These are phyloP conservation scores for Acrobasis suavella DNA, from an alignment of 2,888 invertebrate genomes.

Conservation along the genomic window DNA sequence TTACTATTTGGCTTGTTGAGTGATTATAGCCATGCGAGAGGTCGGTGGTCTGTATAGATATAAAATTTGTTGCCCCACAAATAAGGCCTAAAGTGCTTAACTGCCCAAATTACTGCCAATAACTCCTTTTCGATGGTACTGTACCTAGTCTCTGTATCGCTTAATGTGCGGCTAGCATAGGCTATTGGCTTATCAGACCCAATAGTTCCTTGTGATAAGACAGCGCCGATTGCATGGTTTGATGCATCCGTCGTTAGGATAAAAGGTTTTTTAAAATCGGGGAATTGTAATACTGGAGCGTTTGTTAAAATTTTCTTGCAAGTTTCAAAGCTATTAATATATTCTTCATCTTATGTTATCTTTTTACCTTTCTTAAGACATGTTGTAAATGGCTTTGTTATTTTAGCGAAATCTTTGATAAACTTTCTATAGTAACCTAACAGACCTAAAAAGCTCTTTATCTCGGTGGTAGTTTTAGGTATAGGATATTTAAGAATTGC, in stretches of 20 bases:
- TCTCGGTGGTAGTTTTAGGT: conserved; percentile 20
- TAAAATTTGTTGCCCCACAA: conserved; percentile 48
- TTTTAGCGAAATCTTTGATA: conserved; percentile 39
- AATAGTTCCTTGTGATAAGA: conserved; percentile 37
- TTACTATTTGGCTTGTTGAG: conserved; percentile 51
- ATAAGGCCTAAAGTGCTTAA: conserved; percentile 49
- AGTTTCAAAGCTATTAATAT: not conserved
- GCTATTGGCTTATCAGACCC: conserved; percentile 39
- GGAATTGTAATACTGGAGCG: conserved; percentile 20
- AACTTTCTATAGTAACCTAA: conserved; percentile 54
- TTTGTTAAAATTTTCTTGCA: too few species aligned
- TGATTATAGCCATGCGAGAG: conserved; percentile 47
- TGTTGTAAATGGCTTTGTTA: conserved; percentile 33
- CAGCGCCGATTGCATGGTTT: conserved; percentile 11
- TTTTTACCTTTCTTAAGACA: conserved; percentile 28
- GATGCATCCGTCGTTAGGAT: conserved; percentile 14
- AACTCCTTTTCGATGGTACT: conserved; percentile 50
- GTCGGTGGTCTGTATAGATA: conserved; percentile 55
- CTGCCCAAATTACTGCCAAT: conserved; percentile 46
- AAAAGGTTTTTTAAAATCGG: conserved; percentile 10
- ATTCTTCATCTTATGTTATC: not conserved
- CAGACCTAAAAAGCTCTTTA: conserved; percentile 21
- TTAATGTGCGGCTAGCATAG: conserved; percentile 38
- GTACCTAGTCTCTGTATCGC: conserved; percentile 35
- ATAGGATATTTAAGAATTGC: conserved; percentile 22